Evolutionary conservation across 2,888 invertebrate species (phyloP).

Genomic region (Polydrusus pterygomalis): DNA sequence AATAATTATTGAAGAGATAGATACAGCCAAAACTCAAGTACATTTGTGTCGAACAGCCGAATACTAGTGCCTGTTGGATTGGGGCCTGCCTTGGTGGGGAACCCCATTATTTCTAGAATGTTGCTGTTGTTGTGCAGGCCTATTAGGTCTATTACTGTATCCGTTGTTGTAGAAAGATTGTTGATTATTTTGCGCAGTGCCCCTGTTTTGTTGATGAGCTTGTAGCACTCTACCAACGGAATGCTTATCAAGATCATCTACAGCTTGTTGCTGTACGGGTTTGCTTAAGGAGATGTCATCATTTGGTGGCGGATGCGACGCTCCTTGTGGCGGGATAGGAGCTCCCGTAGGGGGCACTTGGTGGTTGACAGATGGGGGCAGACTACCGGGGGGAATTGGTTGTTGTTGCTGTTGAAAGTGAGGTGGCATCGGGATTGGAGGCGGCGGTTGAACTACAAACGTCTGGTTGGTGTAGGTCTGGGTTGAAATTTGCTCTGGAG

Average conservation of each 20-base stretch:
- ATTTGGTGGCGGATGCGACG: slow-evolving; percentile 5
- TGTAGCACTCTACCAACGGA: slow-evolving; percentile 36
- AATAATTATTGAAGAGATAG: slow-evolving; percentile 21
- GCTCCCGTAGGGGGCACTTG: slow-evolving; percentile 59
- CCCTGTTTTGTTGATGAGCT: slow-evolving; percentile 54
- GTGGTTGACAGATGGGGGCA: slow-evolving; percentile 63
- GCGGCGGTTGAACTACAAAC: slow-evolving; percentile 75
- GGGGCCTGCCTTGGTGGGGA: slow-evolving; percentile 43
- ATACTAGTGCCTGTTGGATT: slow-evolving; percentile 51
- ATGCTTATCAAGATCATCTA: slow-evolving; percentile 50
- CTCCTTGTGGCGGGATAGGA: slow-evolving; percentile 27
- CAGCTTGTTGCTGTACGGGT: slow-evolving; percentile 24
- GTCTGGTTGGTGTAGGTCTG: slow-evolving; percentile 92
- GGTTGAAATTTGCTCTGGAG: slow-evolving; percentile 83
- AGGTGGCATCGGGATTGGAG: slow-evolving; percentile 76
- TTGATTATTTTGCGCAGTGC: slow-evolving; percentile 59
- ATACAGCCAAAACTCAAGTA: slow-evolving; percentile 52
- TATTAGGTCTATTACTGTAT: slow-evolving; percentile 61
- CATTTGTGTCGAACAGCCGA: slow-evolving; percentile 26
- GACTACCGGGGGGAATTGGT: slow-evolving; percentile 31
- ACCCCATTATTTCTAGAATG: slow-evolving; percentile 64
- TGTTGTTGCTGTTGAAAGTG: slow-evolving; percentile 63
- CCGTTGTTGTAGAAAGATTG: slow-evolving; percentile 69
- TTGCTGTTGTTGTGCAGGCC: slow-evolving; percentile 58
- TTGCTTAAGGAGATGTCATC: slow-evolving; percentile 41